These are phyloP conservation scores for Ochotona curzoniae DNA, from an alignment of 2,113 vertebrate genomes.

Conservation along the genomic window DNA sequence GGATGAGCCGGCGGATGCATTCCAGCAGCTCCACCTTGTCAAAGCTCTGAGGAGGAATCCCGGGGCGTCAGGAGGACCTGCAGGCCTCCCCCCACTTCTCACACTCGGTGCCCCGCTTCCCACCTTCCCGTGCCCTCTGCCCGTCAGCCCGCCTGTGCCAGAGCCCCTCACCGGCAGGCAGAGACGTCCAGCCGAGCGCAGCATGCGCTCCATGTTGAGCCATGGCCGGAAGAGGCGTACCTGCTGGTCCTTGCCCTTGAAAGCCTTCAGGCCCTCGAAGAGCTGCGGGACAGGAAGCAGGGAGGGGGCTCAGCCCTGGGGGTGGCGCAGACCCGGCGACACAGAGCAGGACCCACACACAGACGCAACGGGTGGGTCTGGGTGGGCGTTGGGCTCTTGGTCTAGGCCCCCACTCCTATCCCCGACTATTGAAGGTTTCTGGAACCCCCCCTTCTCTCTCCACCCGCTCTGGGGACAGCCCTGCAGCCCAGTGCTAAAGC, in stretches of 20 bases:
- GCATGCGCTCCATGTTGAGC: slow-evolving; percentile 95
- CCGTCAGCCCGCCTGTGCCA: rapidly evolving
- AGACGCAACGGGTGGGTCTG: no score
- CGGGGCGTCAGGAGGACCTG: neutral
- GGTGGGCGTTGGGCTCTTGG: no score
- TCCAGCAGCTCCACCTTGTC: slow-evolving; percentile 89
- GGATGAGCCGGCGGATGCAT: slow-evolving; percentile 91
- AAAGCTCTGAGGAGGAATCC: slow-evolving; percentile 84
- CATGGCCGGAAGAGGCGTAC: slow-evolving; percentile 93
- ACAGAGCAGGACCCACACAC: no score
- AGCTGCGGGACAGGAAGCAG: slow-evolving; percentile 82
- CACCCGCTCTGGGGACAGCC: no score
- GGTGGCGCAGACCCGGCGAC: neutral
- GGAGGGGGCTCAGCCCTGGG: neutral
- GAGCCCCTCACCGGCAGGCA: slow-evolving; percentile 90
- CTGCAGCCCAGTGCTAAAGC: no score
- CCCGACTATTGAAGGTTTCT: no score
- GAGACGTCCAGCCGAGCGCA: slow-evolving; percentile 87
- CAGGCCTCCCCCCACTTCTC: rapidly evolving
- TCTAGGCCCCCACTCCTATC: no score
- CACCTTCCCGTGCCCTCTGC: rapidly evolving
- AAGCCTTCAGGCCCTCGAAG: slow-evolving; percentile 96
- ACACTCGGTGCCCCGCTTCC: no score
- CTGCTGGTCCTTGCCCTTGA: slow-evolving; percentile 87
- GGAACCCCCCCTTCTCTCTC: no score